phyloP scores from a whole-genome alignment of 2,797 vertebrate species.

The Rhabdomys pumilio region DNA sequence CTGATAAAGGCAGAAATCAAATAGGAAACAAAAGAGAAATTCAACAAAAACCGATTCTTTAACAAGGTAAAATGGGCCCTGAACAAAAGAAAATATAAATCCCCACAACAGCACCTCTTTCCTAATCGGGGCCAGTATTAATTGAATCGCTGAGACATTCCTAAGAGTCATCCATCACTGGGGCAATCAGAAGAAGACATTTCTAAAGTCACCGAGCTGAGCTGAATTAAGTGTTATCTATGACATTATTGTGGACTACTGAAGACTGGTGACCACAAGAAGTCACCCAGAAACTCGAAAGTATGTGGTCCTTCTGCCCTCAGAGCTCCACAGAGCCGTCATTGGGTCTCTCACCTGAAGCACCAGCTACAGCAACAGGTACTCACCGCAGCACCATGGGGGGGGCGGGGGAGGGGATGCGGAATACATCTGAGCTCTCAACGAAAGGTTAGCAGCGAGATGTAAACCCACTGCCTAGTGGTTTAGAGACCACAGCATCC shows the following conservation, averaged over 20 bases:
- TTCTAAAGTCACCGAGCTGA: neutral
- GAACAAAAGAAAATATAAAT: neutral
- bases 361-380: neutral
- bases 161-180: neutral
- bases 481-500: neutral
- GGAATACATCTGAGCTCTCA: neutral
- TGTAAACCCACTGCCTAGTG: too few relatives aligned
- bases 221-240: neutral
- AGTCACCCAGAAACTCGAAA: too few relatives aligned
- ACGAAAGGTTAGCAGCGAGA: neutral
- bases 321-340: neutral
- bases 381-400: neutral
- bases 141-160: neutral
- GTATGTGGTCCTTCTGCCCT: neutral
- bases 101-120: neutral
- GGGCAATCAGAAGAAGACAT: neutral
- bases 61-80: slow-evolving; percentile 25
- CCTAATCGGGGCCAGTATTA: neutral
- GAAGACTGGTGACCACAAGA: neutral
- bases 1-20: slow-evolving; percentile 29
- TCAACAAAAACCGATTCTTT: slow-evolving; percentile 5
- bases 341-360: neutral
- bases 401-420: neutral
- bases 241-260: neutral
- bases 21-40: slow-evolving; percentile 21